Percentiles rank a stretch among this genome's conserved stretches.
Evolutionary conservation across 2,888 invertebrate genomes (phyloP).

Genomic region (Apodemia duryi): DNA sequence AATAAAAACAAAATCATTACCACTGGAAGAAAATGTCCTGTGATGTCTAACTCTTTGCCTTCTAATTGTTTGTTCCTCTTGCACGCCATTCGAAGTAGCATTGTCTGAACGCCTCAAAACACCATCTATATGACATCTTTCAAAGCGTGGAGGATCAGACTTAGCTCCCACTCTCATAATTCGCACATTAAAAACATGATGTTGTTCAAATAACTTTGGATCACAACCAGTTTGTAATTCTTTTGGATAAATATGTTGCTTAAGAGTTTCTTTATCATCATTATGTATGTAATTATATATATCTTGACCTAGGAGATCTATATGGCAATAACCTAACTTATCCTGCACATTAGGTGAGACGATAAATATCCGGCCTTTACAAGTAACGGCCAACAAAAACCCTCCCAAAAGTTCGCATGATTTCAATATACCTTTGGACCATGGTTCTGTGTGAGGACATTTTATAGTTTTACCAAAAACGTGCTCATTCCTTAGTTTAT

Average conservation of each 20-base stretch:
- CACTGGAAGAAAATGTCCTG: constrained; percentile 74
- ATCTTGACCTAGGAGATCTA: constrained; percentile 93
- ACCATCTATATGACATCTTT: constrained; percentile 84
- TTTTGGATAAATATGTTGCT: constrained; percentile 82
- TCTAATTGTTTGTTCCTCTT: constrained; percentile 72
- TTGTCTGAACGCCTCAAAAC: constrained; percentile 78
- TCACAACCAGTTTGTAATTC: constrained; percentile 64
- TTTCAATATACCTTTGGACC: constrained; percentile 79
- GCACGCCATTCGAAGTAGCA: constrained; percentile 73
- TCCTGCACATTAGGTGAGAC: constrained; percentile 91
- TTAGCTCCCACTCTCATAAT: constrained; percentile 84
- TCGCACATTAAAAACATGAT: constrained; percentile 78
- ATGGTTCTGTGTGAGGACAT: constrained; percentile 66
- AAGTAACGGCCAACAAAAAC: constrained; percentile 88
- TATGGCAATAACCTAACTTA: constrained; percentile 89
- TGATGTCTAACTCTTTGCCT: constrained; percentile 75
- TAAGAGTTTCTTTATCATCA: constrained; percentile 89
- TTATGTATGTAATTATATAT: constrained; percentile 90
- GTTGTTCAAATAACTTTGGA: constrained; percentile 57
- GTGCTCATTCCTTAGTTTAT: constrained; percentile 90
- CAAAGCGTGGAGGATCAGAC: constrained; percentile 85
- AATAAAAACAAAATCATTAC: constrained; percentile 83
- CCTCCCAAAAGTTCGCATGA: constrained; percentile 86
- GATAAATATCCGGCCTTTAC: constrained; percentile 90
- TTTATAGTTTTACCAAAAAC: constrained; percentile 78